Conservation (phyloP, 2,113 vertebrate species). For the Rhombomys opimus region DNA sequence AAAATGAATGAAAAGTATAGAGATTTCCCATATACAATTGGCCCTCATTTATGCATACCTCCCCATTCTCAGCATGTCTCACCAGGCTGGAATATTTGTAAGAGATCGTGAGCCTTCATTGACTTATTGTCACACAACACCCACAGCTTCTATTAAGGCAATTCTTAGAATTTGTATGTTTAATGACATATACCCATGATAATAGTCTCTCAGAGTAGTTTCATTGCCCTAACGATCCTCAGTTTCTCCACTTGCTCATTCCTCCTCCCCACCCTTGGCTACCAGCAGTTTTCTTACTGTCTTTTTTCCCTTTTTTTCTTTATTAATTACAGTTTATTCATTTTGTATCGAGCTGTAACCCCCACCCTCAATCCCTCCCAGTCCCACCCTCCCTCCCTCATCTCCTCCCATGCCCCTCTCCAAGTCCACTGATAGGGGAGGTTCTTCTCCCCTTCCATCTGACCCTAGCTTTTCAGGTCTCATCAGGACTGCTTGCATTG, state of each 20-base stretch:
- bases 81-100: neutral
- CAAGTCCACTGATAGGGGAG: too few relatives aligned
- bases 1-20: neutral
- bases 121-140: neutral
- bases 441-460: too few relatives aligned
- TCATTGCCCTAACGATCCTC: neutral
- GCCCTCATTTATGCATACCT: neutral
- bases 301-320: too few relatives aligned
- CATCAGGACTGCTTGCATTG: too few relatives aligned
- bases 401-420: too few relatives aligned
- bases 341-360: too few relatives aligned
- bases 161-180: neutral
- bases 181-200: neutral
- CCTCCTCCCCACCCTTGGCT: accelerated
- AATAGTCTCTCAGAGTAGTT: neutral
- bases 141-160: neutral
- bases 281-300: neutral
- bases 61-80: neutral
- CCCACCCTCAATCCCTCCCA: too few relatives aligned
- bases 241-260: neutral
- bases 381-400: too few relatives aligned
- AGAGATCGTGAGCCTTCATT: neutral
- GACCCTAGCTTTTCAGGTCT: too few relatives aligned
- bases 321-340: too few relatives aligned
- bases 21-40: neutral